Evolutionary conservation across 2,797 vertebrate genomes (phyloP), one percentile per base, ranked within the genome.

Genomic region (Menidia menidia): DNA sequence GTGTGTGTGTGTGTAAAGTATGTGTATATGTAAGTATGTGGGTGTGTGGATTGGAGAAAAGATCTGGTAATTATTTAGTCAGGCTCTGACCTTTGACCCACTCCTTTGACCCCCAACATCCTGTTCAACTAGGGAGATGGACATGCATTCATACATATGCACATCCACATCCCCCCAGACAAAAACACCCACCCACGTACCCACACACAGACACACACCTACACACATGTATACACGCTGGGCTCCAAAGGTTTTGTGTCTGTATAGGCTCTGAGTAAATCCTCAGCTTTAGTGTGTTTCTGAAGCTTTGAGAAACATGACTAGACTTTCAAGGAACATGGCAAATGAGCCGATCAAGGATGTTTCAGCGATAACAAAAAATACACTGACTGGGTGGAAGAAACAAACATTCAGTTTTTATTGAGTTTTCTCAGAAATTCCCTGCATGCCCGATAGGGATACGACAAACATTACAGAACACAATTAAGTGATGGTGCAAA

Each of bases 41-140:
- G 33, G 39, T 68, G 50, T 54, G 60, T 75, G 75, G 71, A 64
- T 65, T 60, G 73, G 83, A 81, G 78, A 89, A 74, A 76, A 64
- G 87, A 90, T 91, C 90, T 91, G 87, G 87, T 90, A 91, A 92
- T 92, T 93, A 90, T 93, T 92, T 92, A 92, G 89, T 91, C 89
- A 91, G 89, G 86, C 85, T 81, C 85, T 82, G 84, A 90, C 89
- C 84, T 90, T 65, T 86, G 79, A 88, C 86, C 87, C 66, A 71
- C 41, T 78, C 60, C 72, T 86, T 82, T 92, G 86, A 91, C 89
- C 88, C 87, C 65, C 63, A 42, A 56, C 84, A 91, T 91, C 90
- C 92, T 92, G 88, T 83, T 84, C 85, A 82, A 75, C 80, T 80
- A 68, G 60, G 77, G 82, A 80, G 81, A 86, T 84, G 77, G 80